Percentiles rank a stretch among this genome's conserved stretches.
These are phyloP conservation scores for Propsilocerus akamusi DNA, from an alignment of 1,140 invertebrate species.

Conservation along the genomic window DNA sequence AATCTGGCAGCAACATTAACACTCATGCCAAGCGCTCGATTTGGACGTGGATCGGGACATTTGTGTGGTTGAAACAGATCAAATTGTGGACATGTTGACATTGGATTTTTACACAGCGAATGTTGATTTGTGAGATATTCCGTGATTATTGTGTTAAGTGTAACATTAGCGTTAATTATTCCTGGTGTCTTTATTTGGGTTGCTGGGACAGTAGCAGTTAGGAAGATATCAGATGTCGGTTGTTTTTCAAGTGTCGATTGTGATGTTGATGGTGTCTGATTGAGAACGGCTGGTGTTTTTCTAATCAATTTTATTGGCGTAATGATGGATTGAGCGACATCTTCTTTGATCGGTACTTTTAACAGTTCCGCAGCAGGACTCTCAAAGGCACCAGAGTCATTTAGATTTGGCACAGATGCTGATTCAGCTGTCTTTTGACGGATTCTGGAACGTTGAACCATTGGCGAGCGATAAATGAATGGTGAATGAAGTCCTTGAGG, in stretches of 20 bases:
- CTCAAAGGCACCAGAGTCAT: too few relatives aligned
- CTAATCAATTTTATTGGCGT: slow-evolving; percentile 17
- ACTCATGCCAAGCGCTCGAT: slow-evolving; percentile 39
- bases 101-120: slow-evolving; percentile 80
- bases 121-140: slow-evolving; percentile 93
- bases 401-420: too few relatives aligned
- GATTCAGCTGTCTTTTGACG: background rate
- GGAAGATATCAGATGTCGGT: background rate
- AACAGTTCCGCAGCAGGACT: too few relatives aligned
- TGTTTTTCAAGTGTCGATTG: background rate
- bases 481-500: slow-evolving; percentile 24
- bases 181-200: slow-evolving; percentile 12
- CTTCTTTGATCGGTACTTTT: background rate
- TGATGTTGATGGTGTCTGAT: slow-evolving; percentile 3
- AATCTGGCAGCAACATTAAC: slow-evolving; percentile 47
- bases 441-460: background rate
- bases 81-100: slow-evolving; percentile 79
- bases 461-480: slow-evolving; percentile 32
- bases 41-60: slow-evolving; percentile 72
- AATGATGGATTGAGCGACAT: slow-evolving; percentile 6
- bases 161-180: slow-evolving; percentile 31
- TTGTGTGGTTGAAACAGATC: slow-evolving; percentile 80
- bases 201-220: background rate
- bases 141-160: slow-evolving; percentile 82
- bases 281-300: background rate